phyloP scores from a whole-genome alignment of 1,140 invertebrate genomes.

The Halictus rubicundus region DNA sequence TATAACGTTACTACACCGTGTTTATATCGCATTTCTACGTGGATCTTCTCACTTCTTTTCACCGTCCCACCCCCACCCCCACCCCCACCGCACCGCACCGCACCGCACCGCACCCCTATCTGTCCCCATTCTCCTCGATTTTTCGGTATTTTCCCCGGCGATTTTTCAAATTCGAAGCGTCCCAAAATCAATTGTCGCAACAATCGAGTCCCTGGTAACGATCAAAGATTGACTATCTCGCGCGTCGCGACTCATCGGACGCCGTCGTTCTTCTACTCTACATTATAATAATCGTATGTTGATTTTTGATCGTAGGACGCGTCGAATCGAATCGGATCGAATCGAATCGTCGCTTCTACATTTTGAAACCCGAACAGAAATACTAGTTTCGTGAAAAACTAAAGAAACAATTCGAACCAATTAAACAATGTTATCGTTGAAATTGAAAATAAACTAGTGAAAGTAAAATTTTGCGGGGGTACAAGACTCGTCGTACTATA shows the following conservation, averaged over 20 bases:
- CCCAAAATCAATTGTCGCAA: too few species aligned
- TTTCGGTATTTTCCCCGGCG: neutral
- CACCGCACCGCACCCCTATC: too few species aligned
- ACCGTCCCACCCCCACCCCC: too few species aligned
- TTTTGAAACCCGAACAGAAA: constrained; percentile 2
- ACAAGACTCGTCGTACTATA: too few species aligned
- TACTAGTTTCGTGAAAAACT: neutral
- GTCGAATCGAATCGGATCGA: neutral
- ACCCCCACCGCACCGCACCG: too few species aligned
- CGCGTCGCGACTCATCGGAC: too few species aligned
- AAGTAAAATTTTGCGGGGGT: neutral
- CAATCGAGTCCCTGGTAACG: too few species aligned
- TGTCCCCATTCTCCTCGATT: neutral
- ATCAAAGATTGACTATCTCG: too few species aligned
- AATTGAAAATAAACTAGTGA: constrained; percentile 17
- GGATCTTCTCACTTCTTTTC: neutral
- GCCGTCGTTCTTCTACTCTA: too few species aligned
- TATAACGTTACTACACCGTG: too few species aligned
- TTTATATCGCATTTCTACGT: neutral
- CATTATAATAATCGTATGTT: too few species aligned
- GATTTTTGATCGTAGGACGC: constrained; percentile 45
- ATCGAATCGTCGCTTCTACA: too few species aligned
- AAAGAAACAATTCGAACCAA: constrained; percentile 28
- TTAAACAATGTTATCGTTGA: neutral
- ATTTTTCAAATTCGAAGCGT: neutral